A percentile compares a stretch with the other conserved stretches of the same genome.
Conservation (phyloP, 2,888 invertebrate species). For the Portevinia maculata region DNA sequence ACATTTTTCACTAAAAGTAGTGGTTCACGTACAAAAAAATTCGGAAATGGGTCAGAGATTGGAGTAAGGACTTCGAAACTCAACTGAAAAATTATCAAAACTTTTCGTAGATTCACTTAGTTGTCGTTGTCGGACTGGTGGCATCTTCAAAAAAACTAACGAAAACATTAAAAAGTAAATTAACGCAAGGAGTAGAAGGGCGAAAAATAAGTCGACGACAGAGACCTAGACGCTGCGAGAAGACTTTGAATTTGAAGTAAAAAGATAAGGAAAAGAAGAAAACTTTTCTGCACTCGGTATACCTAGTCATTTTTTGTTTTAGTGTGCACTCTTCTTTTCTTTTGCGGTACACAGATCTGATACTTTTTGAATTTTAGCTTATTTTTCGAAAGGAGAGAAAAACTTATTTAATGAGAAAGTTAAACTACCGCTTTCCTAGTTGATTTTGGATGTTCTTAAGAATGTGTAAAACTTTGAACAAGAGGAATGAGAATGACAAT, state of each 20-base stretch:
- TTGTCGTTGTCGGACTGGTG: conserved; percentile 28
- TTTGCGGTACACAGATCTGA: conserved; percentile 45
- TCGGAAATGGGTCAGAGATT: background rate
- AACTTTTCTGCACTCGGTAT: conserved; percentile 44
- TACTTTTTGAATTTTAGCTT: conserved; percentile 35
- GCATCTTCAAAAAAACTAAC: conserved; percentile 65
- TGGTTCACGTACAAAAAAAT: background rate
- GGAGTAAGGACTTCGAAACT: conserved; percentile 9
- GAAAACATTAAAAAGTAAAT: conserved; percentile 71
- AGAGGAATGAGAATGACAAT: conserved; percentile 20
- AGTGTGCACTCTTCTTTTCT: conserved; percentile 1
- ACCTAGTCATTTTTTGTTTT: background rate
- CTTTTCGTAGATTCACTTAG: conserved; percentile 64
- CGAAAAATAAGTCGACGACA: conserved; percentile 11
- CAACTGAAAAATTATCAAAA: conserved; percentile 64
- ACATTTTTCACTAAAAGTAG: conserved; percentile 21
- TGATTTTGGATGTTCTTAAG: conserved; percentile 19
- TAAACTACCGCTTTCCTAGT: conserved; percentile 41
- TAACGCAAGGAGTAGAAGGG: conserved; percentile 48
- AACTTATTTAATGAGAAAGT: conserved; percentile 35
- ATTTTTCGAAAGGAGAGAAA: background rate
- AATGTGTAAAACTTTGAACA: background rate
- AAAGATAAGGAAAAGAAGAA: conserved; percentile 43
- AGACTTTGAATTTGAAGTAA: conserved; percentile 45
- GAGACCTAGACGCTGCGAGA: conserved; percentile 5